phyloP scores from a whole-genome alignment of 2,888 invertebrate genomes.

The Fragum sueziense region DNA sequence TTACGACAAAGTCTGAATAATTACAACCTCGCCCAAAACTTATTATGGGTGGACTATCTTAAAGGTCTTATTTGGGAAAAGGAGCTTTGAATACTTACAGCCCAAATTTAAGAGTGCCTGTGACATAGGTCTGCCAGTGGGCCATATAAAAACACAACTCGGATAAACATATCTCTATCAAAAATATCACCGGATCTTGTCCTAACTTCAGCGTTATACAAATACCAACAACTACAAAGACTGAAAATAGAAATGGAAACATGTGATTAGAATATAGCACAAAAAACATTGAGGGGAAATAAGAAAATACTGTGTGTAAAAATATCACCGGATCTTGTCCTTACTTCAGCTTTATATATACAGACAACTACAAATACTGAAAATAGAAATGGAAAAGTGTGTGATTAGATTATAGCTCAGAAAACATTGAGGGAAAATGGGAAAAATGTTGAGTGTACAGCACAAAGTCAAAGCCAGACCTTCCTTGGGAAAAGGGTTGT shows the following conservation, averaged over 20 bases:
- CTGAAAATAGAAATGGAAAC: slow-evolving; percentile 83
- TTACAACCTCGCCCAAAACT: too few relatives aligned
- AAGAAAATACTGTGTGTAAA: too few relatives aligned
- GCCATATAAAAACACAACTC: slow-evolving; percentile 98
- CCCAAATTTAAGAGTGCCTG: slow-evolving; percentile 86
- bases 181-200: slow-evolving; percentile 95
- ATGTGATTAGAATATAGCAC: too few relatives aligned
- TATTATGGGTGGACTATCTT: too few relatives aligned
- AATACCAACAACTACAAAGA: slow-evolving; percentile 98
- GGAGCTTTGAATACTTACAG: slow-evolving; percentile 73
- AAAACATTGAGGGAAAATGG: too few relatives aligned
- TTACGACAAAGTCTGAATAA: too few relatives aligned
- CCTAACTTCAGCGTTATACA: slow-evolving; percentile 97
- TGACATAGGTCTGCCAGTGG: slow-evolving; percentile 99
- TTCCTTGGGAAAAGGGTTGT: too few relatives aligned
- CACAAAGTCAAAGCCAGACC: too few relatives aligned
- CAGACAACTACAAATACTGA: slow-evolving; percentile 97
- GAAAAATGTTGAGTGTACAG: too few relatives aligned
- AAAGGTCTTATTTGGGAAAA: too few relatives aligned
- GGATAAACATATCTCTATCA: slow-evolving; percentile 97
- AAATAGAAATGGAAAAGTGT: slow-evolving; percentile 73
- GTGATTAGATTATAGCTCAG: too few relatives aligned
- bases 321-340: slow-evolving; percentile 96
- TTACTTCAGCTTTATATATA: slow-evolving; percentile 95
- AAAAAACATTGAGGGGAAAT: too few relatives aligned